These are phyloP conservation scores for Orthosia gracilis DNA, from an alignment of 2,888 invertebrate genomes.

Conservation along the genomic window DNA sequence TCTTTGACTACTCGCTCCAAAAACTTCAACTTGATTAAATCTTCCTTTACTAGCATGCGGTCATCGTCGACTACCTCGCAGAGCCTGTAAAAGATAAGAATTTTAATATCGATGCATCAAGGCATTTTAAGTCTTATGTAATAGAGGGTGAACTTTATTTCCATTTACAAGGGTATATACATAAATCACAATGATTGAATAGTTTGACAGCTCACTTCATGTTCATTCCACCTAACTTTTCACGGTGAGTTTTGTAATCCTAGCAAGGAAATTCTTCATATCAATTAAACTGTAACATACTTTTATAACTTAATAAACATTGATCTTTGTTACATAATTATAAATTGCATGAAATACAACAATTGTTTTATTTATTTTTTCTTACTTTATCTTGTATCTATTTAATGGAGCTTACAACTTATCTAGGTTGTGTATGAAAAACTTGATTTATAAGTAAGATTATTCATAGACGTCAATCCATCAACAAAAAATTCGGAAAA, in stretches of 20 bases:
- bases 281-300: not conserved
- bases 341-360: not conserved
- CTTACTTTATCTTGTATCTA: slow-evolving; percentile 1
- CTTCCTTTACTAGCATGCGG: slow-evolving; percentile 81
- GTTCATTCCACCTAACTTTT: no score
- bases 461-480: not conserved
- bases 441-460: not conserved
- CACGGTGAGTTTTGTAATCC: no score
- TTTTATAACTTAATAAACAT: not conserved
- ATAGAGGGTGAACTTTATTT: no score
- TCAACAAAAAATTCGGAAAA: no score
- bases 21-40: slow-evolving; percentile 80
- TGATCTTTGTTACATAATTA: not conserved
- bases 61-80: slow-evolving; percentile 81
- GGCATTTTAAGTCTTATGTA: no score
- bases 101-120: not conserved
- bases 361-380: not conserved
- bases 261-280: not conserved
- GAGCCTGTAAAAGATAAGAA: slow-evolving; percentile 71
- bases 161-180: no score
- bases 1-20: slow-evolving; percentile 86
- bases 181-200: no score
- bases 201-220: no score
- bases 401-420: slow-evolving; percentile 1
- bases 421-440: slow-evolving; percentile 12